Evolutionary conservation across 2,797 vertebrate genomes (phyloP), one percentile per base, ranked within the genome.

Genomic region (Botia almorhae): DNA sequence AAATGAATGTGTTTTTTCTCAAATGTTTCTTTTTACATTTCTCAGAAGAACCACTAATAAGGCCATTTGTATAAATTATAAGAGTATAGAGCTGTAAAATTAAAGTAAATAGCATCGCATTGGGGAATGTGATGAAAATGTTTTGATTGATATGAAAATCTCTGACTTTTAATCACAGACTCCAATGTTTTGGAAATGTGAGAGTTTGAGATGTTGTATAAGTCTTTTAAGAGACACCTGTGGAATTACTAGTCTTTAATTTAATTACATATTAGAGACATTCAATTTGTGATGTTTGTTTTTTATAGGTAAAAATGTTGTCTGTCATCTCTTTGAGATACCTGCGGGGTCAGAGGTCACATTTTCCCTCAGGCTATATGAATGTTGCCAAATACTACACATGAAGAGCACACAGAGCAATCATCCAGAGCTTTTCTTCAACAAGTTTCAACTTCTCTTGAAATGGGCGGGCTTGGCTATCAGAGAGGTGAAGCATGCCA

Each of bases 391-490:
- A 72, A 74, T 75, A 80, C 82, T 69, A 84, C 65, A 83, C 84
- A 84, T 74, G 48, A 78, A 61, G 71, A 81, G 83, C 78, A 23
- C 64, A 70, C 80, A 82, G 63, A 84, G 85, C 83, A 83, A 86
- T 87, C 86, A 84, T 83, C 80, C 86, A 70, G 48, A 83, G 83
- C 82, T 90, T 88, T 89, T 84, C 85, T 79, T 77, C 85, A 92
- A 91, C 92, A 93, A 91, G 93, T 93, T 90, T 87, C 87, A 93
- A 91, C 91, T 88, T 88, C 88, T 83, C 89, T 91, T 87, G 88
- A 81, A 72, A 83, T 84, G 74, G 83, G 73, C 69, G 84, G 81
- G 85, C 78, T 21, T 79, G 83, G 87, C 85, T 85, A 88, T 91
- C 90, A 89, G 84, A 87, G 88, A 23, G 87, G 82, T 87, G 85